Evolutionary conservation across 1,140 invertebrate species (phyloP), one percentile per base, ranked within the genome.

Genomic region (Oncopodura yosiiana): DNA sequence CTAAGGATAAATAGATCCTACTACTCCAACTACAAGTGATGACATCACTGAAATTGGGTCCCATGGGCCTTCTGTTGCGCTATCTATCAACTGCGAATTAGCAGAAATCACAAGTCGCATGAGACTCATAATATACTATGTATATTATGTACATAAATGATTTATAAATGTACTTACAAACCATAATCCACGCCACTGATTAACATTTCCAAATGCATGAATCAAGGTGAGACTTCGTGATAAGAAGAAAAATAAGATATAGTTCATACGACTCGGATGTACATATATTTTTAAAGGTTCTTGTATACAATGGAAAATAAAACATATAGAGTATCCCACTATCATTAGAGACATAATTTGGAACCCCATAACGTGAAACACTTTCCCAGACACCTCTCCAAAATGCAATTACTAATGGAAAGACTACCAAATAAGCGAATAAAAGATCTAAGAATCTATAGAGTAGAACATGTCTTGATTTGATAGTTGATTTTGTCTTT

Each of bases 371-470:
- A n/a, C 53, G 34, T 43, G 66, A 65, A 62, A 67, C 64, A 3
- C 66, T 44, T 14, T 58, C 36, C 69, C 69, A 71, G 9, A 70
- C 65, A 18, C 70, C 69, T 19, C 70, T 49, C 70, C 70, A 71
- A 43, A 63, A 60, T 29, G 29, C 54, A 43, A 56, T 62, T 18
- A 49, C 52, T 21, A 62, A 26, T 9, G 60, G 60, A 23, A 62
- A 55, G 24, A 62, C 39, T 12, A 62, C 1, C 16, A 49, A 29
- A 21, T 53, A 11, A 5, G 49, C 46, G n/a, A 62, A 29, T 3
- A 50, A 43, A 36, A 62, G 42, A 45, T 62, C 60, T 16, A 48
- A 41, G 34, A 56, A 46, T 19, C 60, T n/a, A n/a, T n/a, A n/a
- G n/a, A n/a, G n/a, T n/a, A n/a, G n/a, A n/a, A n/a, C n/a, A n/a